phyloP scores from a whole-genome alignment of 2,113 vertebrate species.

The Acanthochromis polyacanthus region DNA sequence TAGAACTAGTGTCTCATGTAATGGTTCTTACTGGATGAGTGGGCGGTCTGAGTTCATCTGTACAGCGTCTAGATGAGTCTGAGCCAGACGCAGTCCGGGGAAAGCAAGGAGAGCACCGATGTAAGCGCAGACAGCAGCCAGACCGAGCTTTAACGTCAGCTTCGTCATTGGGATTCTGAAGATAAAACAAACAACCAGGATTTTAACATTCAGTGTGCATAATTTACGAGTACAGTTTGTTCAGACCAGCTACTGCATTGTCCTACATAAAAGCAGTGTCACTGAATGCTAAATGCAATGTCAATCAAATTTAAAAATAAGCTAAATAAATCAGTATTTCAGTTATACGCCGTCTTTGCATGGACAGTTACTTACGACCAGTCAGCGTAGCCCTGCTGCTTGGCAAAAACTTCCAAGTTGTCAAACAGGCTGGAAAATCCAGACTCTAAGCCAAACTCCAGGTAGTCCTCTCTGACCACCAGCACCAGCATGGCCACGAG shows the following conservation, averaged over 20 bases:
- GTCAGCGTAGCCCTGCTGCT: slow-evolving; percentile 87
- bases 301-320: neutral
- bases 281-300: neutral
- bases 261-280: neutral
- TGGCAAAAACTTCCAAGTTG: slow-evolving; percentile 89
- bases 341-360: neutral
- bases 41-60: slow-evolving; percentile 87
- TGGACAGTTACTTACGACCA: slow-evolving; percentile 90
- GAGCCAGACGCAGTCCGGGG: slow-evolving; percentile 93
- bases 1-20: neutral
- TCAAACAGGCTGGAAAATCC: slow-evolving; percentile 88
- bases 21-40: slow-evolving; percentile 85
- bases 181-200: slow-evolving; percentile 3
- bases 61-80: slow-evolving; percentile 93
- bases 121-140: slow-evolving; percentile 89
- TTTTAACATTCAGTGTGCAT: neutral
- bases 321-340: neutral
- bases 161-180: slow-evolving; percentile 89
- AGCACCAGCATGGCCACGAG: slow-evolving; percentile 94
- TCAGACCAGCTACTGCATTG: neutral
- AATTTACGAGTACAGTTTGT: no score
- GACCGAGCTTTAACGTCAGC: slow-evolving; percentile 87
- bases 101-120: slow-evolving; percentile 93
- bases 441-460: slow-evolving; percentile 95
- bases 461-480: slow-evolving; percentile 89